Percentiles rank a stretch among this genome's conserved stretches.
Evolutionary conservation across 2,113 vertebrate genomes (phyloP).

Genomic region (Dicentrarchus labrax): DNA sequence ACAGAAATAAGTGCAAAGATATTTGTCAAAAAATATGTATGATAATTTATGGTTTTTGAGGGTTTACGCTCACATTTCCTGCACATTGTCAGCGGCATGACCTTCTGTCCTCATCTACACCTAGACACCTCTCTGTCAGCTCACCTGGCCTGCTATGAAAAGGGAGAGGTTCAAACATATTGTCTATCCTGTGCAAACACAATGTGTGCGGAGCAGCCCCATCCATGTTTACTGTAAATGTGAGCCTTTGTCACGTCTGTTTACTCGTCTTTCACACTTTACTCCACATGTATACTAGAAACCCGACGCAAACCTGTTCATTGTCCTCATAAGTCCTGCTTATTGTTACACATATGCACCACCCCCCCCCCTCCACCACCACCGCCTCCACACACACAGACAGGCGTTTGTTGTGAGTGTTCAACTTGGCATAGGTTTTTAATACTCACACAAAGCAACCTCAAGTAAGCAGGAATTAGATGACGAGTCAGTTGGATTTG

Average conservation of each 20-base stretch:
- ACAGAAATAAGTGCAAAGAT: neutral
- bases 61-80: slow-evolving; percentile 26
- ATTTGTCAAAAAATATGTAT: neutral
- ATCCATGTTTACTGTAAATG: slow-evolving; percentile 79
- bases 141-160: slow-evolving; percentile 70
- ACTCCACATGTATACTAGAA: slow-evolving; percentile 55
- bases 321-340: slow-evolving; percentile 17
- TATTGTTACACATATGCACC: slow-evolving; percentile 9
- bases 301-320: slow-evolving; percentile 32
- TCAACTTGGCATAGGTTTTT: neutral
- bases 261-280: slow-evolving; percentile 61
- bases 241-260: slow-evolving; percentile 65
- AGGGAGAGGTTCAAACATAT: slow-evolving; percentile 55
- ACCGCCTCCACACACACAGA: neutral
- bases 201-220: slow-evolving; percentile 42
- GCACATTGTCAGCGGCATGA: slow-evolving; percentile 3
- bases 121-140: slow-evolving; percentile 60
- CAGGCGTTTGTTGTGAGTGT: neutral
- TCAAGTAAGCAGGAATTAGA: neutral
- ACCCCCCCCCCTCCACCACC: neutral
- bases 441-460: neutral
- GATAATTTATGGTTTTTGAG: slow-evolving; percentile 39
- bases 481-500: neutral
- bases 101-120: slow-evolving; percentile 24
- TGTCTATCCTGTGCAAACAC: slow-evolving; percentile 64